A percentile compares a stretch with the other conserved stretches of the same genome.
These are phyloP conservation scores for Brachynemurus nebulosus DNA, from an alignment of 2,888 invertebrate genomes.

Conservation along the genomic window DNA sequence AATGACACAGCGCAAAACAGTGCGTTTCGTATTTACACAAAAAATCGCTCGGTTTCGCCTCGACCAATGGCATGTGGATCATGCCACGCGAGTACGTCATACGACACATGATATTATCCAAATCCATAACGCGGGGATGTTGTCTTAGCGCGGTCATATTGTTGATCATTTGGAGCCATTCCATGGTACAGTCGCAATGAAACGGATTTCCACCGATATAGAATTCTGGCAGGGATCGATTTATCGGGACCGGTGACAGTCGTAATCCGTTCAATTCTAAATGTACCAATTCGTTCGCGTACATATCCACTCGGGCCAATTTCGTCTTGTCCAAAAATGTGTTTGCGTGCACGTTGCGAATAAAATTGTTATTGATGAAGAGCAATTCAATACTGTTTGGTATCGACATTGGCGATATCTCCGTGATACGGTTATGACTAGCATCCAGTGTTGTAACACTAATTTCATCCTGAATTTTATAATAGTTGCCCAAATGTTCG, in stretches of 20 bases:
- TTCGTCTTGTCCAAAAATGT: conserved; percentile 77
- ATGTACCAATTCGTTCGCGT: conserved; percentile 72
- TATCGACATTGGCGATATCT: conserved; percentile 70
- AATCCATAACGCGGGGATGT: conserved; percentile 78
- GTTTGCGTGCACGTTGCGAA: conserved; percentile 66
- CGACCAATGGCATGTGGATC: conserved; percentile 61
- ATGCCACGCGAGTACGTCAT: conserved; percentile 69
- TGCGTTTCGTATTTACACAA: conserved; percentile 85
- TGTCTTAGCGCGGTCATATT: conserved; percentile 70
- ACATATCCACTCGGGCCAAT: conserved; percentile 77
- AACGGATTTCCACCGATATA: conserved; percentile 88
- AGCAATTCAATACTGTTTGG: conserved; percentile 78
- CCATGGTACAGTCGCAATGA: conserved; percentile 90
- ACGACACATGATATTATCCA: conserved; percentile 77
- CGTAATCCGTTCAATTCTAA: conserved; percentile 70
- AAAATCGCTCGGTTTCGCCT: conserved; percentile 70
- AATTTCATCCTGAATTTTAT: conserved; percentile 68
- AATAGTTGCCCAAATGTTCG: conserved; percentile 76
- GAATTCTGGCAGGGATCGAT: conserved; percentile 70
- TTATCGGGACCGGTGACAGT: conserved; percentile 55
- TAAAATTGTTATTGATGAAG: conserved; percentile 80
- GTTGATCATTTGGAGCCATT: conserved; percentile 84
- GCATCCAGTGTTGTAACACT: conserved; percentile 75
- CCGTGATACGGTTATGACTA: conserved; percentile 75
- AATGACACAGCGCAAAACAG: conserved; percentile 89